A percentile compares a stretch with the other conserved stretches of the same genome.
These are phyloP conservation scores for Micrasema minimum DNA, from an alignment of 1,140 invertebrate genomes.

Conservation along the genomic window DNA sequence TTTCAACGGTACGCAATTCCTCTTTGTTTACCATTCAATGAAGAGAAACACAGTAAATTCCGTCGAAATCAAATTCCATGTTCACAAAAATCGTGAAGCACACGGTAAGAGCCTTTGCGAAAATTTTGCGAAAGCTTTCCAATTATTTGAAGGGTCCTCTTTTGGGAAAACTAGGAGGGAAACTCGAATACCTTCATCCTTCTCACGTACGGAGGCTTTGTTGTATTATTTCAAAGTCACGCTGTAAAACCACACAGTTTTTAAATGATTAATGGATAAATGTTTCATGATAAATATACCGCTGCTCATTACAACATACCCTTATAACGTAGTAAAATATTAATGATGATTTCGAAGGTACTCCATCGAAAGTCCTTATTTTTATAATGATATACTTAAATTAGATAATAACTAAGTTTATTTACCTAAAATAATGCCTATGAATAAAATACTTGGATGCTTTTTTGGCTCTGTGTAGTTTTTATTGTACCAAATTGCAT, in stretches of 20 bases:
- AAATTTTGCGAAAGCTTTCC: slow-evolving; percentile 51
- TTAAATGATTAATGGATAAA: slow-evolving; percentile 32
- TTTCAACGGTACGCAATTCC: too few species aligned
- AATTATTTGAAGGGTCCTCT: slow-evolving; percentile 52
- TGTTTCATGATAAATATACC: slow-evolving; percentile 15
- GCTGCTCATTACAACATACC: neutral
- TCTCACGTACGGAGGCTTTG: slow-evolving; percentile 22
- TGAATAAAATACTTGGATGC: neutral
- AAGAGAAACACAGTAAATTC: slow-evolving; percentile 8
- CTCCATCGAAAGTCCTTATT: too few species aligned
- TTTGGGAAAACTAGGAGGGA: slow-evolving; percentile 42
- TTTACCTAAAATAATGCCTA: neutral
- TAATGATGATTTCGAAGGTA: too few species aligned
- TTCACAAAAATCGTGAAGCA: slow-evolving; percentile 22
- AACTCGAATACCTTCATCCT: slow-evolving; percentile 32
- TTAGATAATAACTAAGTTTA: neutral
- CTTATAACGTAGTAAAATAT: neutral
- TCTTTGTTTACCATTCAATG: too few species aligned
- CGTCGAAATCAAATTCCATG: slow-evolving; percentile 24
- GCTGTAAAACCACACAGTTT: slow-evolving; percentile 28
- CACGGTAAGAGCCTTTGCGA: slow-evolving; percentile 41
- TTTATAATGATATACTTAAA: neutral
- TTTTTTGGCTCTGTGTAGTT: neutral
- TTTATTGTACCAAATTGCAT: too few species aligned
- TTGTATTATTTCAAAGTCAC: slow-evolving; percentile 33